Evolutionary conservation across 2,113 vertebrate species (phyloP).

Genomic region (Kryptolebias marmoratus): DNA sequence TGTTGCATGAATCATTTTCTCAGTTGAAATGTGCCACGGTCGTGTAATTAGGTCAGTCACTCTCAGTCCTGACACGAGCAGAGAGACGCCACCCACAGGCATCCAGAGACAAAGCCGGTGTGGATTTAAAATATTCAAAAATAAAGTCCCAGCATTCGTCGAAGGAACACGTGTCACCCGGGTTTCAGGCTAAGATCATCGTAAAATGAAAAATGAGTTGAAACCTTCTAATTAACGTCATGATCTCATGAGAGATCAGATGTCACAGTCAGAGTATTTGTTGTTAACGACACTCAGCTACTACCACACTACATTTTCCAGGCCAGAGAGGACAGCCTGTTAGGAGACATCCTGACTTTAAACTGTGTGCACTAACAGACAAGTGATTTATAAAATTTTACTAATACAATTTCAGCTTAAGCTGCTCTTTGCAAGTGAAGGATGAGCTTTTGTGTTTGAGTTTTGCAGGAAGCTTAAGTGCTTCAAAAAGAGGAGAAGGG

Average conservation of each 20-base stretch:
- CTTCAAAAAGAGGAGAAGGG: neutral
- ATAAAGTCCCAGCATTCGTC: conserved; percentile 13
- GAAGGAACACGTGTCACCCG: no score
- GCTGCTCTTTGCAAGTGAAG: conserved; percentile 6
- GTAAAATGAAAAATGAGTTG: no score
- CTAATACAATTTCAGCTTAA: conserved; percentile 11
- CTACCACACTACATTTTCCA: no score
- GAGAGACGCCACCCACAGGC: conserved; percentile 62
- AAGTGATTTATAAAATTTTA: conserved; percentile 34
- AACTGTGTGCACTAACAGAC: conserved; percentile 1
- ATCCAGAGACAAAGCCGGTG: conserved; percentile 28
- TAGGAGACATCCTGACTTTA: conserved; percentile 18
- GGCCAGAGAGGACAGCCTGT: neutral
- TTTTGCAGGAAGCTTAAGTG: conserved; percentile 15
- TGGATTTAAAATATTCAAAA: conserved; percentile 50
- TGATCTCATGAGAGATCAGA: no score
- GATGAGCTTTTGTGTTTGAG: conserved; percentile 13
- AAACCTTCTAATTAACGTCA: no score
- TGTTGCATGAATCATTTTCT: conserved; percentile 47
- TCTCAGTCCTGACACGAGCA: conserved; percentile 48
- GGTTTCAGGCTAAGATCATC: no score
- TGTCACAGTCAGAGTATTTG: no score
- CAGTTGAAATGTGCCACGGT: conserved; percentile 53
- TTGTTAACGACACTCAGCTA: no score
- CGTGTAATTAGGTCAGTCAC: conserved; percentile 70